Evolutionary conservation across 2,888 invertebrate genomes (phyloP).

Genomic region (Micoletzkya japonica): DNA sequence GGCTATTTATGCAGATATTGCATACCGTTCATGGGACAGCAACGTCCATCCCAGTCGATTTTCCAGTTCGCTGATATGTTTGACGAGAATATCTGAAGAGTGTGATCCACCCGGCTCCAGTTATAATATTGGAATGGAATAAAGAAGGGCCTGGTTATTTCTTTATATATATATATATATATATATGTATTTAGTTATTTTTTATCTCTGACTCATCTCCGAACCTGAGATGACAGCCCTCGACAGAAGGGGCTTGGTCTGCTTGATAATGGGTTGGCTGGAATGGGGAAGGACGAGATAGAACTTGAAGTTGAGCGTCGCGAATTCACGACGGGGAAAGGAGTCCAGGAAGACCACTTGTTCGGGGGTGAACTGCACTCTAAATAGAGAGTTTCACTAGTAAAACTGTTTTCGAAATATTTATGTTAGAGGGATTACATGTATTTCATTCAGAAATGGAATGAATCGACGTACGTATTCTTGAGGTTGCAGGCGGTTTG

Average conservation of each 20-base stretch:
- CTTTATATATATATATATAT: too few species aligned
- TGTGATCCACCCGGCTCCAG: too few species aligned
- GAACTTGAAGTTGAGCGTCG: constrained; percentile 50
- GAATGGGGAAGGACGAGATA: constrained; percentile 53
- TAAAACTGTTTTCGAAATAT: constrained; percentile 13
- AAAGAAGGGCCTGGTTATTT: too few species aligned
- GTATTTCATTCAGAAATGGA: constrained; percentile 1
- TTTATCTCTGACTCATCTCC: not conserved
- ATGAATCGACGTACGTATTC: constrained; percentile 43
- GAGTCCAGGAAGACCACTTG: constrained; percentile 56
- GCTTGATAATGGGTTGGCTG: constrained; percentile 36
- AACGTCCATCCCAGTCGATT: not conserved
- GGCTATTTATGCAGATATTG: too few species aligned
- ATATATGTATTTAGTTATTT: too few species aligned
- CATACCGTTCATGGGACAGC: not conserved
- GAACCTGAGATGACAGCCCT: constrained; percentile 52
- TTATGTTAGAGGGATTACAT: not conserved
- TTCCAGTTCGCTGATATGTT: not conserved
- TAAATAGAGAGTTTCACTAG: constrained; percentile 30
- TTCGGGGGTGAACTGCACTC: constrained; percentile 49
- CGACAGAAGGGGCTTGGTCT: constrained; percentile 48
- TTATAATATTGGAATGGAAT: too few species aligned
- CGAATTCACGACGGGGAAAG: constrained; percentile 54
- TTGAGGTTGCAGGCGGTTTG: constrained; percentile 53
- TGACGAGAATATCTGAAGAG: not conserved